Percentiles rank a stretch among this genome's conserved stretches.
phyloP scores from a whole-genome alignment of 1,140 invertebrate species.

The Polypedilum vanderplanki region DNA sequence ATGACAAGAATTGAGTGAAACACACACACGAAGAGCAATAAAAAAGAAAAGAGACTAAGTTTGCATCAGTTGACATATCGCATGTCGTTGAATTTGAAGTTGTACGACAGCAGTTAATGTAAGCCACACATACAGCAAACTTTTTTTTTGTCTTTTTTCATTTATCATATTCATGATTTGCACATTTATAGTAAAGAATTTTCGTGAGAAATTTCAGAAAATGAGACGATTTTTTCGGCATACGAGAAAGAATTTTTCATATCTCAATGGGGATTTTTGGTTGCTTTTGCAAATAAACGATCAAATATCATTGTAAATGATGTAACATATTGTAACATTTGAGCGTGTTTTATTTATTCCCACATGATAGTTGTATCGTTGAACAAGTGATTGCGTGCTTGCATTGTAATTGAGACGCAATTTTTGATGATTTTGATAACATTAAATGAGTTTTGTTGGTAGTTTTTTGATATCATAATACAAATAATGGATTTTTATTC shows the following conservation, averaged over 20 bases:
- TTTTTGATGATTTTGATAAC: too few relatives aligned
- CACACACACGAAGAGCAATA: not conserved
- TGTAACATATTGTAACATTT: not conserved
- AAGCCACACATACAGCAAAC: not conserved
- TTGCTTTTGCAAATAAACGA: not conserved
- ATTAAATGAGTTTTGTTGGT: too few relatives aligned
- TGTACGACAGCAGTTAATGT: not conserved
- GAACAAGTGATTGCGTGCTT: too few relatives aligned
- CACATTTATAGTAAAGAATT: not conserved
- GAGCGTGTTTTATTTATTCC: too few relatives aligned
- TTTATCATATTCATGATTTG: slow-evolving; percentile 27
- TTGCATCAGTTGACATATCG: not conserved
- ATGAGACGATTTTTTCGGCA: not conserved
- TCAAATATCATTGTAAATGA: not conserved
- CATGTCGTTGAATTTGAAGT: not conserved
- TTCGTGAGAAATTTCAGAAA: not conserved
- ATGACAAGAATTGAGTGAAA: not conserved
- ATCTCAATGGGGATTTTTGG: not conserved
- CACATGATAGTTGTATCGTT: too few relatives aligned
- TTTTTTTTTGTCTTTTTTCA: not conserved
- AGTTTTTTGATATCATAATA: too few relatives aligned
- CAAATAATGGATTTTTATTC: too few relatives aligned
- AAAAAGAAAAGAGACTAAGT: not conserved
- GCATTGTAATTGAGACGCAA: too few relatives aligned
- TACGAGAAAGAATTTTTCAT: not conserved